Evolutionary conservation across 2,888 invertebrate genomes (phyloP).

Genomic region (Diarsia rubi): DNA sequence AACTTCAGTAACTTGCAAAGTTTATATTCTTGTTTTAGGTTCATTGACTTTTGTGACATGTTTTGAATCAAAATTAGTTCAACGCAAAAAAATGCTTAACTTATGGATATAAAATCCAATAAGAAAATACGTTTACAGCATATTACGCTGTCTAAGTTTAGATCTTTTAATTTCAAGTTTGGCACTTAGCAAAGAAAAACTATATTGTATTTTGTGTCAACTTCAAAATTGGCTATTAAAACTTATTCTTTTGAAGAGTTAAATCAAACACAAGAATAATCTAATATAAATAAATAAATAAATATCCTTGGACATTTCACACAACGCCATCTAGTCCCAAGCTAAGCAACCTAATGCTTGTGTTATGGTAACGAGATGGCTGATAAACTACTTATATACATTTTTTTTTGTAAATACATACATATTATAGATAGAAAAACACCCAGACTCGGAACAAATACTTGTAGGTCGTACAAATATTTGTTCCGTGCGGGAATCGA

Average conservation of each 20-base stretch:
- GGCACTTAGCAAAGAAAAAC: constrained; percentile 30
- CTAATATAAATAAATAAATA: no score
- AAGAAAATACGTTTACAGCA: neutral
- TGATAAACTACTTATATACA: no score
- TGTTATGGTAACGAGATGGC: no score
- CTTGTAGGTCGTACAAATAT: no score
- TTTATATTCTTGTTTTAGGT: neutral
- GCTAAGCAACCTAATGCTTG: no score
- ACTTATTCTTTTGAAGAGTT: constrained; percentile 39
- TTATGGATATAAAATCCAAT: constrained; percentile 10
- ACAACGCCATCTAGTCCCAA: no score
- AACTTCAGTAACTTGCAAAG: neutral
- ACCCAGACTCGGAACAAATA: no score
- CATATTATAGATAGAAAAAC: no score
- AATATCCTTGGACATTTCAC: no score
- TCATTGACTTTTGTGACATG: neutral
- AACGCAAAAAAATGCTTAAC: neutral
- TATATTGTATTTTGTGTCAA: constrained; percentile 37
- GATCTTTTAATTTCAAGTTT: constrained; percentile 33
- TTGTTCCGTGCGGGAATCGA: no score
- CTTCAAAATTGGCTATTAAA: constrained; percentile 46
- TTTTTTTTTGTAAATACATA: no score
- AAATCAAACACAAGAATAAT: constrained; percentile 36
- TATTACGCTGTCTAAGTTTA: constrained; percentile 25
- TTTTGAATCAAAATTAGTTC: neutral